A percentile compares a stretch with the other conserved stretches of the same genome.
phyloP scores from a whole-genome alignment of 1,140 invertebrate genomes.

The Meloidogyne chitwoodi region DNA sequence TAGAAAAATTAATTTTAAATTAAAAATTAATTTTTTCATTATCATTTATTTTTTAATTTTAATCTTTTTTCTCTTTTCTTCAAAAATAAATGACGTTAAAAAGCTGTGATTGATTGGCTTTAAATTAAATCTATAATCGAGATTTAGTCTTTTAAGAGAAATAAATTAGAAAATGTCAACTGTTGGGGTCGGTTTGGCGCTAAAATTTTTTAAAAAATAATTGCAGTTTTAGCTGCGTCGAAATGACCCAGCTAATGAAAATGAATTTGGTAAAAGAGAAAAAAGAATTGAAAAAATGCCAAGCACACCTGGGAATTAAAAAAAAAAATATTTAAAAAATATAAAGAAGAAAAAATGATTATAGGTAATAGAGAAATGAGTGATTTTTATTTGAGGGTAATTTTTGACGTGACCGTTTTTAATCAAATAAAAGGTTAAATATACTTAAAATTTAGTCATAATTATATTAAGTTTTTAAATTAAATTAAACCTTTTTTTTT shows the following conservation, averaged over 20 bases:
- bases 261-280: not conserved
- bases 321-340: not conserved
- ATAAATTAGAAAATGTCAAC: no score
- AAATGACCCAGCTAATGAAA: not conserved
- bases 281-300: not conserved
- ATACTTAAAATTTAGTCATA: not conserved
- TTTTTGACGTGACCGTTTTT: not conserved
- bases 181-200: no score
- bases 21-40: no score
- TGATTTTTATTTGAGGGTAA: not conserved
- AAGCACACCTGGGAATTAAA: not conserved
- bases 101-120: no score
- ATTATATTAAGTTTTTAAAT: not conserved
- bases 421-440: not conserved
- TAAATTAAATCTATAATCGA: no score
- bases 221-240: not conserved
- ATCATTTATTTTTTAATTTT: no score
- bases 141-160: no score
- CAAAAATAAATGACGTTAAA: no score
- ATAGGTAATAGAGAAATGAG: not conserved
- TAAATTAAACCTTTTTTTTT: not conserved
- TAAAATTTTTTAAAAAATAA: not conserved
- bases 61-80: no score
- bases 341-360: not conserved
- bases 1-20: no score